Evolutionary conservation across 2,113 vertebrate species (phyloP).

Genomic region (Sminthopsis crassicaudata): DNA sequence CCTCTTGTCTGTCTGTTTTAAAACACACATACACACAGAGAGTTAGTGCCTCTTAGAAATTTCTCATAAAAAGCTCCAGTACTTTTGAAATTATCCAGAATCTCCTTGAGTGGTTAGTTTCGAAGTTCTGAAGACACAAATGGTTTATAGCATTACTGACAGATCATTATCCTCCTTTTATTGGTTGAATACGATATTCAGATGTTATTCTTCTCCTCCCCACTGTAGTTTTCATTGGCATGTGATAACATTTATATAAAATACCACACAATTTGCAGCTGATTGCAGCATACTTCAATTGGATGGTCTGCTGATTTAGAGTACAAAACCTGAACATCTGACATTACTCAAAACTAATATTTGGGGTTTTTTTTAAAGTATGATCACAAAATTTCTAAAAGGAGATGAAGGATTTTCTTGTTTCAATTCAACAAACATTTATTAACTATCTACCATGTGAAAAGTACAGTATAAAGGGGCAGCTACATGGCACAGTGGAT

Average conservation of each 20-base stretch:
- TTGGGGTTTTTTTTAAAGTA: constrained; percentile 10
- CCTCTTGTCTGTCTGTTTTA: not conserved
- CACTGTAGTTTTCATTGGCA: constrained; percentile 52
- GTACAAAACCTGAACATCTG: constrained; percentile 73
- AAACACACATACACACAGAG: not conserved
- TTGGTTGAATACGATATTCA: constrained; percentile 44
- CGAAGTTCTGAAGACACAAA: constrained; percentile 53
- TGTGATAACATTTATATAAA: constrained; percentile 61
- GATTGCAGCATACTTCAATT: constrained; percentile 54
- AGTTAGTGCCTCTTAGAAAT: constrained; percentile 7
- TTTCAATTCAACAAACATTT: constrained; percentile 4
- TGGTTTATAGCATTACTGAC: constrained; percentile 34
- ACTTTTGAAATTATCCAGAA: constrained; percentile 54
- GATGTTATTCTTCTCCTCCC: constrained; percentile 44
- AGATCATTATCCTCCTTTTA: constrained; percentile 19
- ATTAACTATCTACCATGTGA: not conserved
- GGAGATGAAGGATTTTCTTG: constrained; percentile 68
- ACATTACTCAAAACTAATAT: constrained; percentile 71
- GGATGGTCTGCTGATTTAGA: constrained; percentile 53
- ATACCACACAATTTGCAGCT: constrained; percentile 61
- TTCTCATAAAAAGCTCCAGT: constrained; percentile 32
- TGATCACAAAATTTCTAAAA: constrained; percentile 66
- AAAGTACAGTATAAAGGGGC: not conserved
- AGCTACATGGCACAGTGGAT: no score
- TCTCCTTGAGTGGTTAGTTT: constrained; percentile 51